Evolutionary conservation across 2,113 vertebrate genomes (phyloP).

Genomic region (Tachysurus vachellii): DNA sequence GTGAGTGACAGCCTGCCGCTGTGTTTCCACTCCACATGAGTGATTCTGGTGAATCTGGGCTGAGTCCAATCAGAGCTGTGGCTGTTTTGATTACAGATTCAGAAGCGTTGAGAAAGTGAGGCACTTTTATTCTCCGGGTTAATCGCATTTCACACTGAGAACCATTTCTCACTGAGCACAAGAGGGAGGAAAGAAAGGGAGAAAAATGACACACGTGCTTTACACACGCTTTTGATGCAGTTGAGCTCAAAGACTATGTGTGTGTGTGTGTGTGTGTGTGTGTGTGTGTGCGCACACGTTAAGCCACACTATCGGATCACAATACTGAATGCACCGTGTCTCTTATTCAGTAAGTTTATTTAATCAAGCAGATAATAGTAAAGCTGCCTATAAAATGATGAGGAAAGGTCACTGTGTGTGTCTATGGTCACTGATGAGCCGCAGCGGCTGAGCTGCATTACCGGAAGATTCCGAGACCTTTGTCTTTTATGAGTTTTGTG

Average conservation of each 20-base stretch:
- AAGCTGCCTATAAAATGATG: neutral
- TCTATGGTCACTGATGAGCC: neutral
- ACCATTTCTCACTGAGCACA: slow-evolving; percentile 9
- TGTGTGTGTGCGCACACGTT: neutral
- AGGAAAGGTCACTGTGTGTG: neutral
- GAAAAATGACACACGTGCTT: neutral
- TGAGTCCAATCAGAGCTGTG: slow-evolving; percentile 53
- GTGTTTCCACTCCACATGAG: slow-evolving; percentile 46
- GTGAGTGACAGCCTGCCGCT: neutral
- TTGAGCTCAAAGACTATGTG: neutral
- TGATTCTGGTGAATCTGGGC: slow-evolving; percentile 47
- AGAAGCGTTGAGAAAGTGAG: slow-evolving; percentile 45
- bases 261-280: slow-evolving; percentile 17
- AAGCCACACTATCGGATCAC: neutral
- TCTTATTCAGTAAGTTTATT: neutral
- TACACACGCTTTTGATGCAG: neutral
- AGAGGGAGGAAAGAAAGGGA: slow-evolving; percentile 11
- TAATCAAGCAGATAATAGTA: neutral
- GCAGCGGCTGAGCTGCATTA: slow-evolving; percentile 4
- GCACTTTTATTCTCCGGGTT: slow-evolving; percentile 49
- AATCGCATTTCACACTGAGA: slow-evolving; percentile 41
- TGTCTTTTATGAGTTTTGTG: neutral
- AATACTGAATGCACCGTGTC: neutral
- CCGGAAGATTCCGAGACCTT: neutral
- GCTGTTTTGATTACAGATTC: slow-evolving; percentile 52